Base-by-base conservation (phyloP, 2,113 vertebrate genomes). In the Dinomys branickii region DNA sequence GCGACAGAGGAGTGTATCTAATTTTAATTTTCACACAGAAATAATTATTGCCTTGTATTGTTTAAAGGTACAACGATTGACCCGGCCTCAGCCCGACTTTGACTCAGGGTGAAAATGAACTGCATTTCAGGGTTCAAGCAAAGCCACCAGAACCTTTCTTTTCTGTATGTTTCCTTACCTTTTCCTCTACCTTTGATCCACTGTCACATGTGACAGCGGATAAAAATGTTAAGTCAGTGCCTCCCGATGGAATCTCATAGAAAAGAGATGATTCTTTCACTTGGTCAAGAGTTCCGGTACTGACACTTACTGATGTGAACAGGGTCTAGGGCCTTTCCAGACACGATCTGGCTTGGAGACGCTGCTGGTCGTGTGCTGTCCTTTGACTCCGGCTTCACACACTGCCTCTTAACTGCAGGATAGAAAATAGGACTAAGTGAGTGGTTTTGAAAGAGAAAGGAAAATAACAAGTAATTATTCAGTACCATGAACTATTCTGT, bases 381-480 rank as follows among this genome's bases (percentile, higher is more conserved):
- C 9, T 24, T 10, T 8, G 5, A 58, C 67, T 67, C 58, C 41
- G 47, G 17, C 35, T 33, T 24, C 8, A 28, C 24, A 24, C 24
- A 61, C 24, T 28, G 24, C 59, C 59, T 28, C 59, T 61, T 61
- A 61, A 61, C 59, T 26, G 59, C 22, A 24, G 24, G 59, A 61
- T 61, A 61, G 59, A 9, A 61, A 61, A 26, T 26, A 41, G 35
- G 13, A 7, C 38, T 22, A 54, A 47, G 81, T 47, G 41, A 85
- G 47, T 90, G 54, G 73, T 86, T 90, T 73, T 56, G 0, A 73
- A 77, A 41, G 85, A 13, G 24, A 85, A 73, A 16, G 44, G 54
- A 86, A 94, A 94, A 59, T 44, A 69, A 47, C 59, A 86, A 71
- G 80, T 77, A 93, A 78, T 78, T 77, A 90, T 67, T 28, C 28